phyloP scores from a whole-genome alignment of 1,140 invertebrate genomes.

The Laupala kohalensis region DNA sequence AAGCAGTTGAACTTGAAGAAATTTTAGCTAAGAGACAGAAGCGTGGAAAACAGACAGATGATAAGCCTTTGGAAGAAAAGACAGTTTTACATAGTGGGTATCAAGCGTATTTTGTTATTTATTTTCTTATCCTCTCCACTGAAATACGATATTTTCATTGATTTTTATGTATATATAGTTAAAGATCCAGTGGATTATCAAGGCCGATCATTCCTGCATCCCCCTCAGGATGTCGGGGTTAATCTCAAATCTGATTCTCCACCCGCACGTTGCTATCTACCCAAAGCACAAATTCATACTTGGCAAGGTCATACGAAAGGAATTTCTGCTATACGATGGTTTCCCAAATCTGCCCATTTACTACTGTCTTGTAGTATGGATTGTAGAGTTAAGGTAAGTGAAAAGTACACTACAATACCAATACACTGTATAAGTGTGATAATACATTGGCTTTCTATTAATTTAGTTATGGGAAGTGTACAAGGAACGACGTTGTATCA shows the following conservation, averaged over 20 bases:
- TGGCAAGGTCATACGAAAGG: constrained; percentile 97
- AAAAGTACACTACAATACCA: background rate
- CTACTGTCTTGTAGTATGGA: constrained; percentile 95
- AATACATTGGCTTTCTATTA: background rate
- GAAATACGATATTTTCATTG: too few species aligned
- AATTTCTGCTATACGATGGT: constrained; percentile 91
- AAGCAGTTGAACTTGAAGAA: constrained; percentile 85
- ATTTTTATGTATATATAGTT: constrained; percentile 48
- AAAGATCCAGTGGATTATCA: constrained; percentile 93
- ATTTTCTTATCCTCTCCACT: background rate
- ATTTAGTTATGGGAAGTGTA: constrained; percentile 94
- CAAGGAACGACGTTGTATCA: constrained; percentile 82
- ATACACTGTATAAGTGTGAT: background rate
- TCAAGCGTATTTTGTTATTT: background rate
- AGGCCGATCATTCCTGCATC: constrained; percentile 85
- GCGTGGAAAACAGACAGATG: constrained; percentile 68
- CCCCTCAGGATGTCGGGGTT: constrained; percentile 90
- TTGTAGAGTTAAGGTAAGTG: constrained; percentile 73
- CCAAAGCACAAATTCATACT: constrained; percentile 91
- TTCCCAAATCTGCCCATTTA: constrained; percentile 88
- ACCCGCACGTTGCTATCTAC: constrained; percentile 92
- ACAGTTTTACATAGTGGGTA: constrained; percentile 82
- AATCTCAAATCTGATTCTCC: constrained; percentile 84
- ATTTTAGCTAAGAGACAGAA: constrained; percentile 85
- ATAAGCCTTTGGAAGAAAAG: constrained; percentile 89